Evolutionary conservation across 2,888 invertebrate species (phyloP).

Genomic region (Cheilosia scutellata): DNA sequence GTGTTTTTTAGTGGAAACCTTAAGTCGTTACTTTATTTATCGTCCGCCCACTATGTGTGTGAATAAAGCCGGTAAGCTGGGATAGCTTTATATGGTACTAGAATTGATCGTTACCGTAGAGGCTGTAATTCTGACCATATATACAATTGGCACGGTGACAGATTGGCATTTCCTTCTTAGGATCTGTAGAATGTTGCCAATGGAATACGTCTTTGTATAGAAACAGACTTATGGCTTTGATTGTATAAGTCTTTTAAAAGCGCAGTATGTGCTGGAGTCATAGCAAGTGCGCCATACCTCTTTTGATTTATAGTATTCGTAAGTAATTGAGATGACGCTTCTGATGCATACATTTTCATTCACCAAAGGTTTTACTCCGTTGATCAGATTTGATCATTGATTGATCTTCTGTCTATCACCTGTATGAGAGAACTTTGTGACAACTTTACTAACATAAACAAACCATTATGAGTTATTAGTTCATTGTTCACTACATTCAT

Average conservation of each 20-base stretch:
- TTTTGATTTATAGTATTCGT: background rate
- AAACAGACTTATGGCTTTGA: background rate
- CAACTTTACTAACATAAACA: too few relatives aligned
- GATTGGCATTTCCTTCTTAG: conserved; percentile 44
- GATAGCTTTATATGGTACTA: conserved; percentile 4
- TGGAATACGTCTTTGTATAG: conserved; percentile 29
- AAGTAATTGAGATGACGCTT: background rate
- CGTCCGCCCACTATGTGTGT: conserved; percentile 2
- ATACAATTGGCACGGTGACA: background rate
- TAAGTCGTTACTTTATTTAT: conserved; percentile 9
- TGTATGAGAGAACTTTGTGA: too few relatives aligned
- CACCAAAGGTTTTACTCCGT: too few relatives aligned
- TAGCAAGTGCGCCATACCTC: background rate
- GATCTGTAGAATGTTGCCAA: conserved; percentile 18
- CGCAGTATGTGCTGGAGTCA: background rate
- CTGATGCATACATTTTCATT: background rate
- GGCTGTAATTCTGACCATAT: conserved; percentile 22
- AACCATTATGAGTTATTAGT: too few relatives aligned
- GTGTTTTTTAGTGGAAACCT: conserved; percentile 10
- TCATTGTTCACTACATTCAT: too few relatives aligned
- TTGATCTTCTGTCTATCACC: too few relatives aligned
- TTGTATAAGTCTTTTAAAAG: background rate
- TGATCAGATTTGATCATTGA: too few relatives aligned
- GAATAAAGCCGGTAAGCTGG: conserved; percentile 15
- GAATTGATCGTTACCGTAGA: conserved; percentile 11